Percentiles rank a stretch among this genome's conserved stretches.
Evolutionary conservation across 53 echinoderm and acorn worm genomes (phyloP).

Genomic region (Arbacia lixula): DNA sequence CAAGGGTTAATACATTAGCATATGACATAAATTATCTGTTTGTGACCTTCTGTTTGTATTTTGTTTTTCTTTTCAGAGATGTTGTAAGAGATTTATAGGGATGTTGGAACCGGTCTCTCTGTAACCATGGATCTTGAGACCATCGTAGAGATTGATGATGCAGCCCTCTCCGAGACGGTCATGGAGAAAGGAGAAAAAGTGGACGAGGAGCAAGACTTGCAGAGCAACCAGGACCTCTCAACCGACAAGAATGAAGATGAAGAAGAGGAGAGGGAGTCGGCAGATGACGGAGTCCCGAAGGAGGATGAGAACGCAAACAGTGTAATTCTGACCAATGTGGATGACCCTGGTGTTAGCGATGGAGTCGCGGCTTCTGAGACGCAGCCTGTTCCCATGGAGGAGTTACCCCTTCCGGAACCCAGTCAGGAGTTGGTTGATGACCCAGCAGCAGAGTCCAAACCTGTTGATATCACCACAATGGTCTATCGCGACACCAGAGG

Average conservation of each 20-base stretch:
- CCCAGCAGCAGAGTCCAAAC: neutral
- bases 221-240: neutral
- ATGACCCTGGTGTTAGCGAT: neutral
- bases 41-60: neutral
- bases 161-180: neutral
- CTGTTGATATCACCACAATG: neutral
- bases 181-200: neutral
- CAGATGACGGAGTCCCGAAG: neutral
- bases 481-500: constrained; percentile 17
- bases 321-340: neutral
- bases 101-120: neutral
- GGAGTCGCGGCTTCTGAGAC: neutral
- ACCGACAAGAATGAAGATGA: neutral
- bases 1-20: too few relatives aligned
- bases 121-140: constrained; percentile 38
- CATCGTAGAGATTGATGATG: constrained; percentile 36
- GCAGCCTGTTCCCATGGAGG: neutral
- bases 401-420: neutral
- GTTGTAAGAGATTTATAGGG: neutral
- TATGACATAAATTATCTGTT: neutral
- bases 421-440: neutral
- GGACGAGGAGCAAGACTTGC: neutral
- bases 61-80: neutral
- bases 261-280: neutral
- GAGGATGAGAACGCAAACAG: constrained; percentile 32